Evolutionary conservation across 2,888 invertebrate genomes (phyloP).

Genomic region (Rotaria magnacalcarata): DNA sequence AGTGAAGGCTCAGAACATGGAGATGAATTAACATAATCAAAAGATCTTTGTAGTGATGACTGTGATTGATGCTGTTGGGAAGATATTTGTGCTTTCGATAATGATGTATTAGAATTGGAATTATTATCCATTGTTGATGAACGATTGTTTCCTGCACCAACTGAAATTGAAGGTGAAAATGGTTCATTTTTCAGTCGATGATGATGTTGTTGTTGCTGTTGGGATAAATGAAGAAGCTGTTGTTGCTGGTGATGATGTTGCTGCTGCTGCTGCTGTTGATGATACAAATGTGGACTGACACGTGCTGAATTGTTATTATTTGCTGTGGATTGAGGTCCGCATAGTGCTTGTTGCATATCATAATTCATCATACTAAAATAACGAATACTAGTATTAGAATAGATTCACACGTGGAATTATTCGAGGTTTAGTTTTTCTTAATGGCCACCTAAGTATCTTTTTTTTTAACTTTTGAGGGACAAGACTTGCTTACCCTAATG

Average conservation of each 20-base stretch:
- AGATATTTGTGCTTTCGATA: background rate
- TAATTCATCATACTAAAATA: constrained; percentile 23
- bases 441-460: no score
- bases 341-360: background rate
- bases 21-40: background rate
- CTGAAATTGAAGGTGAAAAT: background rate
- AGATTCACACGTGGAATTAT: no score
- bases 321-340: background rate
- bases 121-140: background rate
- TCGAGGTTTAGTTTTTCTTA: no score
- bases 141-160: background rate
- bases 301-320: constrained; percentile 3
- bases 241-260: constrained; percentile 2
- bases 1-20: background rate
- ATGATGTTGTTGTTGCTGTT: background rate
- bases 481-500: background rate
- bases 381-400: no score
- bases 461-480: background rate
- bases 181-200: constrained; percentile 30
- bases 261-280: background rate
- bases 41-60: background rate
- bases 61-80: background rate
- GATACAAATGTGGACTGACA: background rate
- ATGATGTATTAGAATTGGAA: background rate
- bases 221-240: background rate